Conservation (phyloP, 53 echinoderm and acorn worm species). For the Paracentrotus lividus region DNA sequence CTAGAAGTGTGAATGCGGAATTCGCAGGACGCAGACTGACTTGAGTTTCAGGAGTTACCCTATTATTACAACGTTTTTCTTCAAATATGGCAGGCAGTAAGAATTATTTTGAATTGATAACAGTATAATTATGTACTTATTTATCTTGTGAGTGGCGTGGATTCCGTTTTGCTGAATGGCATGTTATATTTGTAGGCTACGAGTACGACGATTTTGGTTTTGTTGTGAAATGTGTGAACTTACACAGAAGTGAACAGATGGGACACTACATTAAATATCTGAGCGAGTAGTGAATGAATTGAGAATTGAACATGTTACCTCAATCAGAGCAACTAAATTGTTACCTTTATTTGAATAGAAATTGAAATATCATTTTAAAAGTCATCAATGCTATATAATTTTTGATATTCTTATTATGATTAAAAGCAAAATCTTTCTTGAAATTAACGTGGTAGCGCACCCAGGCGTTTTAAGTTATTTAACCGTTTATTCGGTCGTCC, state of each 20-base stretch:
- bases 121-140: background rate
- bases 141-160: background rate
- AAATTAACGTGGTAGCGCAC: too few species aligned
- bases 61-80: background rate
- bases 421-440: too few species aligned
- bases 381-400: too few species aligned
- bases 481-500: too few species aligned
- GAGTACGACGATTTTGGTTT: background rate
- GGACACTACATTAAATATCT: background rate
- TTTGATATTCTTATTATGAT: too few species aligned
- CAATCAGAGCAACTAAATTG: too few species aligned
- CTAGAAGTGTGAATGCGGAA: background rate
- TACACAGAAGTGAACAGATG: constrained; percentile 13
- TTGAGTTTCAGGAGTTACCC: background rate
- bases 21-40: background rate
- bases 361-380: too few species aligned
- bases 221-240: background rate
- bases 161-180: background rate
- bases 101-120: background rate
- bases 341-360: too few species aligned
- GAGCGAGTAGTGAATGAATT: too few species aligned
- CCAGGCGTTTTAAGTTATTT: too few species aligned
- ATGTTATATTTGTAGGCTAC: background rate
- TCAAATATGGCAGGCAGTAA: constrained; percentile 39
- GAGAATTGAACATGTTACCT: too few species aligned